Percentiles rank a stretch among this genome's conserved stretches.
Evolutionary conservation across 2,797 vertebrate species (phyloP).

Genomic region (Protosalanx chinensis): DNA sequence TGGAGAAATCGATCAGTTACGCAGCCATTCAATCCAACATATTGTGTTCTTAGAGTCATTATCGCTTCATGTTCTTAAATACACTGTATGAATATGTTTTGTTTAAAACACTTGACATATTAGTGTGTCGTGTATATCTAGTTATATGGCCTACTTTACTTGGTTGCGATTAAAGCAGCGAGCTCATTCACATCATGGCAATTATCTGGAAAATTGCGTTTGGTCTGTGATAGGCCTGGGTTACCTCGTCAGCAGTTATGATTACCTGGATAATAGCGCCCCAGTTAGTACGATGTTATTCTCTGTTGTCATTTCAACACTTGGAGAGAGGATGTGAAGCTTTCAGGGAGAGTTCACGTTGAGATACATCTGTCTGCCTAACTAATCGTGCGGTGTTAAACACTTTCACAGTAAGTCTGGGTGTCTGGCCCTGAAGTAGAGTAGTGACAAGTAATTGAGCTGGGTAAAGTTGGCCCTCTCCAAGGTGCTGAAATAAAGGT

Average conservation of each 20-base stretch:
- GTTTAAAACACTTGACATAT: too few species aligned
- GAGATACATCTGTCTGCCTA: too few species aligned
- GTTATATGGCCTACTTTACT: too few species aligned
- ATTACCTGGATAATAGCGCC: background rate
- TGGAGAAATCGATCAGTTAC: background rate
- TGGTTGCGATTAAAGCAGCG: too few species aligned
- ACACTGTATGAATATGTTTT: background rate
- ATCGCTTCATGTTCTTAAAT: background rate
- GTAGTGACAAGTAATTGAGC: background rate
- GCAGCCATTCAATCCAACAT: background rate
- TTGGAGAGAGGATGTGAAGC: background rate
- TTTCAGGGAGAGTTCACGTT: too few species aligned
- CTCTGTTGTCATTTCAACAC: background rate
- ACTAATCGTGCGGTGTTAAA: background rate
- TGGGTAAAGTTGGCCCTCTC: conserved; percentile 35
- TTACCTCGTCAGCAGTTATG: background rate
- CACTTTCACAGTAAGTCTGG: background rate
- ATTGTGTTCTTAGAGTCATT: background rate
- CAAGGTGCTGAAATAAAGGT: conserved; percentile 49
- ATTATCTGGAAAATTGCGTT: background rate
- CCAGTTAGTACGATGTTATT: background rate
- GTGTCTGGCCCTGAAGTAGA: too few species aligned
- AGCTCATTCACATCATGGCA: too few species aligned
- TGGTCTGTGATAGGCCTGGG: background rate
- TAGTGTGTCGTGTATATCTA: too few species aligned